A percentile compares a stretch with the other conserved stretches of the same genome.
These are phyloP conservation scores for Taenioides sp. DNA, from an alignment of 2,797 vertebrate genomes.

Conservation along the genomic window DNA sequence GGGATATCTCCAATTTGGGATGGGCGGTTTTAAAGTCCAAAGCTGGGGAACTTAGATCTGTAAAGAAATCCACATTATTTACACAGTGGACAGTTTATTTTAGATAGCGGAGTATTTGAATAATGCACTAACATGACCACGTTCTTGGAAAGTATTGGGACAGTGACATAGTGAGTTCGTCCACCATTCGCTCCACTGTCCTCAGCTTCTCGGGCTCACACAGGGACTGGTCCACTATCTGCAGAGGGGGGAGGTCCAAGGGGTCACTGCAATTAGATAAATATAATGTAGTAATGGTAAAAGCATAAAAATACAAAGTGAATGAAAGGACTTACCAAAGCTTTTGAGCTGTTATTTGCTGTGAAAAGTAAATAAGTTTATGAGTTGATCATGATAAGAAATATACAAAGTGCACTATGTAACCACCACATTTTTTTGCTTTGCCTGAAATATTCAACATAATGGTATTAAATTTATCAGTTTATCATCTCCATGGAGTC, in stretches of 20 bases:
- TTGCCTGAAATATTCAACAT: no score
- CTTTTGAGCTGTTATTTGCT: conserved; percentile 68
- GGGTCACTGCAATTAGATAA: conserved; percentile 53
- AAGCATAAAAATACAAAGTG: background rate
- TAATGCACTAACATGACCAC: conserved; percentile 72
- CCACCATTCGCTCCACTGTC: conserved; percentile 70
- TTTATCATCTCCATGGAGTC: no score
- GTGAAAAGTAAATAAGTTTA: conserved; percentile 16
- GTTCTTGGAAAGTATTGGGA: conserved; percentile 72
- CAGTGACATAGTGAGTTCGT: conserved; percentile 69
- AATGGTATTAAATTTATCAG: no score
- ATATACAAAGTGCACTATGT: no score
- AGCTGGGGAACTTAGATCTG: conserved; percentile 69
- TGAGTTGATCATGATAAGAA: no score
- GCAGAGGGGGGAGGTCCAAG: conserved; percentile 56
- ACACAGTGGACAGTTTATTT: conserved; percentile 12
- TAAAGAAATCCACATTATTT: conserved; percentile 25
- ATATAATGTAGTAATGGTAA: conserved; percentile 3
- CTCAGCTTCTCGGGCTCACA: conserved; percentile 68
- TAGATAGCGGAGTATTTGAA: conserved; percentile 14
- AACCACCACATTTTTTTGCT: no score
- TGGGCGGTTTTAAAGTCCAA: conserved; percentile 73
- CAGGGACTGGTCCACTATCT: conserved; percentile 54
- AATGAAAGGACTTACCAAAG: conserved; percentile 68
- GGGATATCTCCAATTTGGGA: conserved; percentile 71